Percentiles rank a stretch among this genome's conserved stretches.
Conservation (phyloP, 2,113 vertebrate genomes). For the Holacanthus passer region DNA sequence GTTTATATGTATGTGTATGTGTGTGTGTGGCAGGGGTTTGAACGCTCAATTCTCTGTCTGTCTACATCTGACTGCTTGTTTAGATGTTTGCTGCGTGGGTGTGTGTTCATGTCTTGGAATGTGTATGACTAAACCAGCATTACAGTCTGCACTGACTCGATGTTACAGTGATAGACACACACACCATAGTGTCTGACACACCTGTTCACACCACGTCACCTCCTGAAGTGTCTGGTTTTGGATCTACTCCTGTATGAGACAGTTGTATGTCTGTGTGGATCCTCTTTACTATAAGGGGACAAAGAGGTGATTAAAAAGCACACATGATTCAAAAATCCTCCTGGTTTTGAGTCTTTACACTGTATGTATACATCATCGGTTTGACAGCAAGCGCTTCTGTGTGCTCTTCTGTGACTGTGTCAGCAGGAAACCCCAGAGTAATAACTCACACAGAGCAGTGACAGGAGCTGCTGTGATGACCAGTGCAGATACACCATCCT, state of each 20-base stretch:
- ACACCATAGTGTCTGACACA: conserved; percentile 43
- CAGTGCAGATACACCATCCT: conserved; percentile 48
- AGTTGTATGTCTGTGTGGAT: neutral
- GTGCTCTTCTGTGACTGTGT: conserved; percentile 18
- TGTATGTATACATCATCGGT: conserved; percentile 9
- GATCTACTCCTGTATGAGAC: conserved; percentile 18
- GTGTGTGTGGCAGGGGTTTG: conserved; percentile 1
- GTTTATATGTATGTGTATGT: neutral
- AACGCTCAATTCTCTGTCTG: conserved; percentile 24
- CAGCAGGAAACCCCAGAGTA: conserved; percentile 68
- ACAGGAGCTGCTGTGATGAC: conserved; percentile 60
- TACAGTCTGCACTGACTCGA: neutral
- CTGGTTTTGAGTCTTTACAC: neutral
- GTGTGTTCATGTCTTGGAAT: conserved; percentile 67
- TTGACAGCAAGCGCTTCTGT: conserved; percentile 44
- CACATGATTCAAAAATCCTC: neutral
- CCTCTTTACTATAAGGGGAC: neutral
- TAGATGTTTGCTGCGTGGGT: conserved; percentile 36
- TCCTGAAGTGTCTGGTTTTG: conserved; percentile 56
- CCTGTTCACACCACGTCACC: conserved; percentile 59
- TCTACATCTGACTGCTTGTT: conserved; percentile 46
- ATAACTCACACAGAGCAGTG: conserved; percentile 64
- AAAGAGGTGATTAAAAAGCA: conserved; percentile 15
- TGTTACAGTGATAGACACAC: conserved; percentile 26
- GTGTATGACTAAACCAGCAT: conserved; percentile 63